These are phyloP conservation scores for Aselliscus stoliczkanus DNA, from an alignment of 2,797 vertebrate genomes.

Conservation along the genomic window DNA sequence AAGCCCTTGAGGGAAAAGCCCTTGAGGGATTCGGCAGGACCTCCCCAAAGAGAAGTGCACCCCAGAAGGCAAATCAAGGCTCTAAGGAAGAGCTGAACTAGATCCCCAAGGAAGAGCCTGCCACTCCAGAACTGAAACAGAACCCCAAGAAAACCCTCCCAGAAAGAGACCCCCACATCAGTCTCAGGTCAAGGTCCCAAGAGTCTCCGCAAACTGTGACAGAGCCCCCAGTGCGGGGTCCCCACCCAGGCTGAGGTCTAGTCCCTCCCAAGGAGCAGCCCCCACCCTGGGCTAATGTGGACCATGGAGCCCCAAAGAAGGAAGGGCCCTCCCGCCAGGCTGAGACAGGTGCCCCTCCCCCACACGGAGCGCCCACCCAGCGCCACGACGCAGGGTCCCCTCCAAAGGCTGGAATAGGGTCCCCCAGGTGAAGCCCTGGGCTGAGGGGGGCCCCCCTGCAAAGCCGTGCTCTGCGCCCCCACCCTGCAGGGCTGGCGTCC, in stretches of 20 bases:
- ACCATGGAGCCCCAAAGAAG: background rate
- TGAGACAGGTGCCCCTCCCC: background rate
- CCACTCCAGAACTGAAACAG: background rate
- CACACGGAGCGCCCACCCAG: too few relatives aligned
- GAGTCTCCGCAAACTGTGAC: background rate
- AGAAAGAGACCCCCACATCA: background rate
- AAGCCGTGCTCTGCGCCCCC: too few relatives aligned
- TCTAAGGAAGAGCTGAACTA: background rate
- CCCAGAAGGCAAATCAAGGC: background rate
- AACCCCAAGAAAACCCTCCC: background rate
- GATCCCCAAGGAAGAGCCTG: background rate
- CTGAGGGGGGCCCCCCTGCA: accelerated
- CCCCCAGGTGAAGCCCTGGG: background rate
- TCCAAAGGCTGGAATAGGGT: background rate
- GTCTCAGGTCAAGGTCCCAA: background rate
- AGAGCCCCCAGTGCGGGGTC: background rate
- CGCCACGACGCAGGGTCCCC: background rate
- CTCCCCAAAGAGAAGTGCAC: background rate
- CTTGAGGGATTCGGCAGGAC: background rate
- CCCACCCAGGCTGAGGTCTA: background rate
- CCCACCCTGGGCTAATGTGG: background rate
- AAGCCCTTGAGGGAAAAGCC: background rate
- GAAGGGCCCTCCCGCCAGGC: background rate
- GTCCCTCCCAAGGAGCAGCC: background rate
- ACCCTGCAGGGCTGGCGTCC: background rate